Evolutionary conservation across 2,888 invertebrate genomes (phyloP).

Genomic region (Calliopum simillimum): DNA sequence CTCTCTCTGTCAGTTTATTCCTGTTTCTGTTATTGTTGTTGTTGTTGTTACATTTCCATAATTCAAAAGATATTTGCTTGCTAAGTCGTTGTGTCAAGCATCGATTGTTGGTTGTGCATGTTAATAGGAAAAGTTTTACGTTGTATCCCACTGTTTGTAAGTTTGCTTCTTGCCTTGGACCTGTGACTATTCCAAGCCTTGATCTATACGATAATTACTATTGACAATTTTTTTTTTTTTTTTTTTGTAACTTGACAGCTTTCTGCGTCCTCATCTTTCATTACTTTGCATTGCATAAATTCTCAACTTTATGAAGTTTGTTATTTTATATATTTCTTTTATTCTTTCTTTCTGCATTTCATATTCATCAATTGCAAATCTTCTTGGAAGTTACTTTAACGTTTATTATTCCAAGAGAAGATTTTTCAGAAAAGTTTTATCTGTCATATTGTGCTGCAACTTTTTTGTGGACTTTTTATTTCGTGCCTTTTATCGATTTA

Average conservation of each 20-base stretch:
- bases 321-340: background rate
- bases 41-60: background rate
- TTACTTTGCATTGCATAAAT: background rate
- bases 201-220: conserved; percentile 20
- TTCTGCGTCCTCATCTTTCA: background rate
- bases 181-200: background rate
- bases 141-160: too few species aligned
- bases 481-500: background rate
- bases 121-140: conserved; percentile 37
- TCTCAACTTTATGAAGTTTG: conserved; percentile 1
- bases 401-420: too few species aligned
- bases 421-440: too few species aligned
- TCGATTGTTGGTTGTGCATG: conserved; percentile 23
- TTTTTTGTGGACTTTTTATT: background rate
- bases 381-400: too few species aligned
- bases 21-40: background rate
- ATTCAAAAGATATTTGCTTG: conserved; percentile 9
- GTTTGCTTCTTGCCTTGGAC: too few species aligned
- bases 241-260: background rate
- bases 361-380: conserved; percentile 14
- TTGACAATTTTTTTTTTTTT: conserved; percentile 17
- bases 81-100: conserved; percentile 10
- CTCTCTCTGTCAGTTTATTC: too few species aligned
- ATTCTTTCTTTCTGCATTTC: background rate
- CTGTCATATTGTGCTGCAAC: too few species aligned